Evolutionary conservation across 2,113 vertebrate species (phyloP), one percentile per base, ranked within the genome.

Genomic region (Catharus bicknelli): DNA sequence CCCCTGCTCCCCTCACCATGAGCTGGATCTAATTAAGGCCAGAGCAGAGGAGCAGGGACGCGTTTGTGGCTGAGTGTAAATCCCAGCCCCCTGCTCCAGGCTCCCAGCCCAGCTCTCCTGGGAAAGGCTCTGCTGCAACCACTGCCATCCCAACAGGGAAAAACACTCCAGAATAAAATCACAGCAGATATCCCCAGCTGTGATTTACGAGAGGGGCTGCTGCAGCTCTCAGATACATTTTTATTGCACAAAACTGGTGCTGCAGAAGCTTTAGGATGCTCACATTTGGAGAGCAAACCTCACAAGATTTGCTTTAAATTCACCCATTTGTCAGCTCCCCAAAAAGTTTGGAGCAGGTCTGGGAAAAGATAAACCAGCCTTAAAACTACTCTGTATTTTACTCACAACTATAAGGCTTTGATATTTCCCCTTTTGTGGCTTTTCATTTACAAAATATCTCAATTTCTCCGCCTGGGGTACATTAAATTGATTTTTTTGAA

Each of bases 201-300:
- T 30, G 87, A 86, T 75, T 75, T n/a, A 74, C 0, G 1, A 83
- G 27, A 32, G 21, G 63, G 53, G 27, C 38, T 38, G 54, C 26
- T 3, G 1, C 4, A 55, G 66, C 29, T 57, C 45, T 22, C 4
- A 9, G 20, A 23, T 2, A 2, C 1, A 0, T 14, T 67, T 66
- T 40, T 12, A 7, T 26, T 11, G 61, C 0, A 13, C 15, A 27
- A 34, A 79, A 58, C 17, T 1, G 8, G n/a, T 50, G 78, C 66
- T 25, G 42, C 19, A 13, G 38, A 22, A 36, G 34, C 34, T 53
- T 27, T 59, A 38, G 15, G 54, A 77, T 38, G 54, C 19, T 86
- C 48, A 16, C 1, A 1, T 47, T 54, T 40, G 40, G 40, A 40
- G 15, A 16, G 9, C 11, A 4, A 76, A 58, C 30, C 21, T 32